Evolutionary conservation across 2,888 invertebrate species (phyloP).

Genomic region (Flexamia atlantica): DNA sequence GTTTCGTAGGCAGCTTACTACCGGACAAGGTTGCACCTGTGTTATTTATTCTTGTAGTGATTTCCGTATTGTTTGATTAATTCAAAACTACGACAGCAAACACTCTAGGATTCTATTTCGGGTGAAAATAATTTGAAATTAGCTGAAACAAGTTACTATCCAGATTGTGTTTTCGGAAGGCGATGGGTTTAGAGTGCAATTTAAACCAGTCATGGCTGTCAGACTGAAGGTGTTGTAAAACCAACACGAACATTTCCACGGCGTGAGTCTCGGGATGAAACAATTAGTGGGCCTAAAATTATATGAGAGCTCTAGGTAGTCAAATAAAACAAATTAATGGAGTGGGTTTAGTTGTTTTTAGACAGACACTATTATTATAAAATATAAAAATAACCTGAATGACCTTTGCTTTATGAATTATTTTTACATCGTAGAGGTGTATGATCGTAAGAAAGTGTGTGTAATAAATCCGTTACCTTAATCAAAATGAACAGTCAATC

Average conservation of each 20-base stretch:
- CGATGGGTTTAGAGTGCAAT: neutral
- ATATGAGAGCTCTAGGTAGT: neutral
- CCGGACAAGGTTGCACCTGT: neutral
- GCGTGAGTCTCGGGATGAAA: neutral
- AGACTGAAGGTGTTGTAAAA: constrained; percentile 8
- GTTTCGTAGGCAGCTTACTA: neutral
- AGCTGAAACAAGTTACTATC: neutral
- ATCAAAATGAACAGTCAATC: too few relatives aligned
- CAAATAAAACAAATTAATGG: too few relatives aligned
- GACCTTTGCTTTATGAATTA: too few relatives aligned
- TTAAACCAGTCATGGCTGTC: neutral
- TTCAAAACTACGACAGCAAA: constrained; percentile 9
- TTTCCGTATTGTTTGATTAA: neutral
- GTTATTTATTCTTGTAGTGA: constrained; percentile 25
- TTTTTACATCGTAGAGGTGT: too few relatives aligned
- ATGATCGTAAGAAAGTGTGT: too few relatives aligned
- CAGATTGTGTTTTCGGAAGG: neutral
- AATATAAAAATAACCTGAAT: too few relatives aligned
- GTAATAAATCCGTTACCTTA: too few relatives aligned
- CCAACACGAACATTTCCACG: neutral
- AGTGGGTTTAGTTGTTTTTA: too few relatives aligned
- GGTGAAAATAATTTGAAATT: neutral
- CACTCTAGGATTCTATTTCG: neutral
- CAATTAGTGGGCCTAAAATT: neutral
- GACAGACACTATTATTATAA: too few relatives aligned